Evolutionary conservation across 2,888 invertebrate genomes (phyloP), one percentile per base, ranked within the genome.

Genomic region (Cantharis nigra): DNA sequence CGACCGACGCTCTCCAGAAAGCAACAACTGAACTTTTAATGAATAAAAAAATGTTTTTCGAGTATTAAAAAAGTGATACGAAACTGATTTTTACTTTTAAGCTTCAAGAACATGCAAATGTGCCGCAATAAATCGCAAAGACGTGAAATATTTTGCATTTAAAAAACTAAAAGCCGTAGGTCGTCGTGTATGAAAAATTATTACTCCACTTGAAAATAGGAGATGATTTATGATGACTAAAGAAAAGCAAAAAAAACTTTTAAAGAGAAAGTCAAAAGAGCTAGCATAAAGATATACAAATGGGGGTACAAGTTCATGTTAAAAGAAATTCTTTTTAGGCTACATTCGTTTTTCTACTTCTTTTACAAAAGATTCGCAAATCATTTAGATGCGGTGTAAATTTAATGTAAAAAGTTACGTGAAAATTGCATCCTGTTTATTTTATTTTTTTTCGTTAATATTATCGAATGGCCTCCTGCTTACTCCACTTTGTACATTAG

Each of bases 271-370:
- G 74, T 74, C 74, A 74, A 70, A 49, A 26, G 74, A 70, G 74
- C 74, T n/a, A 70, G 33, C 70, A 74, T 74, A 74, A 74, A 74
- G 69, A 74, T 67, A 74, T 74, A 74, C 73, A 74, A 74, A 74
- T 74, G 74, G 74, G 33, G 74, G 74, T 67, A 73, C 69, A 73
- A 67, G 74, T 74, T 69, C 69, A 69, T 74, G 70, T 69, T 70
- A 69, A 70, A 69, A 69, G 69, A 74, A 74, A 70, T 62, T 20
- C 72, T 23, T 65, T 18, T 72, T 30, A 63, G 62, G 69, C 28
- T 69, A 26, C 69, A 63, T 63, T 69, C 67, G 69, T 63, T 74
- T 74, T 63, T 69, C 49, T 69, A 74, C 69, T 74, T 69, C 67
- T 69, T 69, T 69, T 69, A 63, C 63, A 70, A 33, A 14, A 23